phyloP scores from a whole-genome alignment of 2,797 vertebrate genomes.

The Phrynocephalus vlangalii region DNA sequence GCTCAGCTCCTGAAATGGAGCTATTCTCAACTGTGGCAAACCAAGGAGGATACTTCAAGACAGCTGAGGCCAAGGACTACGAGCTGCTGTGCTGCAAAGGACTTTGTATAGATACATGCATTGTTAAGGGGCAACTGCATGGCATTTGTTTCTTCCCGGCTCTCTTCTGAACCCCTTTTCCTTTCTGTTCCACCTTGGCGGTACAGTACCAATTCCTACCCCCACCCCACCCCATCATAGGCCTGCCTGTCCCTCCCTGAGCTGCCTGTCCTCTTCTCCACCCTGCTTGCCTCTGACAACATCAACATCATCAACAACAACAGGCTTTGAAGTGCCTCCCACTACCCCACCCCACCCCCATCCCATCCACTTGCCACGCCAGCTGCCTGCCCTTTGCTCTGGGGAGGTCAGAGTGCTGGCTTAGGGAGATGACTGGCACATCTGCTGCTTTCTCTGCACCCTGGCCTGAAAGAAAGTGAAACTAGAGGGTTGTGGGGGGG shows the following conservation, averaged over 20 bases:
- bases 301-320: background rate
- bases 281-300: background rate
- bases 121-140: background rate
- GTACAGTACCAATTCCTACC: background rate
- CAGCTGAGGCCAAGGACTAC: background rate
- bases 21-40: background rate
- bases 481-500: background rate
- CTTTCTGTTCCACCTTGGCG: background rate
- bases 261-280: background rate
- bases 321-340: conserved; percentile 23
- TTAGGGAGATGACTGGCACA: conserved; percentile 37
- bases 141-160: background rate
- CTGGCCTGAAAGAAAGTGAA: conserved; percentile 21
- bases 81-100: background rate
- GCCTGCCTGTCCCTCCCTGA: background rate
- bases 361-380: conserved; percentile 40
- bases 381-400: conserved; percentile 55
- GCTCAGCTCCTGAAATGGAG: too few species aligned
- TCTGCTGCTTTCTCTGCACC: conserved; percentile 33
- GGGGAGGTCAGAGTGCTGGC: conserved; percentile 46
- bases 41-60: background rate
- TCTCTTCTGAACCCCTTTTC: background rate
- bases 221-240: too few species aligned
- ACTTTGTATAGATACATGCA: background rate
- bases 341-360: conserved; percentile 3